Base-by-base conservation (phyloP, 2,113 vertebrate genomes). In the Takifugu flavidus region DNA sequence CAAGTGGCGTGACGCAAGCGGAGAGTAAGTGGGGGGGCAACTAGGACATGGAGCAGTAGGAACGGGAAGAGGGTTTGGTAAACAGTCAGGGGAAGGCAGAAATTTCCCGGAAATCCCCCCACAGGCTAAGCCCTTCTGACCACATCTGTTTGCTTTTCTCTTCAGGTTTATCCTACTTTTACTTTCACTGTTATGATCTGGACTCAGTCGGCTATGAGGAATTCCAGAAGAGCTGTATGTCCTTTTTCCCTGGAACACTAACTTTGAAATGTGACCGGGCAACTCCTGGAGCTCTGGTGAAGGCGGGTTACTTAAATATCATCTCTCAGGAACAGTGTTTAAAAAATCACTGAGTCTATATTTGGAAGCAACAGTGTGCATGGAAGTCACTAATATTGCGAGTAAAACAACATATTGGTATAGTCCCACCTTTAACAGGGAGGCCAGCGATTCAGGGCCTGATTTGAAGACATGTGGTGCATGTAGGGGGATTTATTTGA, bases 121-220 rank as follows among this genome's bases (percentile, higher is more conserved):
- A 26, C 50, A 27, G 10, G 11, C 29, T 10, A 0, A 62, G 47
- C 53, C 46, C 7, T 53, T 47, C 11, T 47, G 3, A 44, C 49
- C 56, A 73, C 82, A 82, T 85, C 76, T 73, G 77, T 51, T 77
- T 84, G 79, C 57, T 54, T 77, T 73, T 74, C 29, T 56, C 68
- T 62, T 25, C 28, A 42, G 53, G 71, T 57, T 71, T 78, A 15
- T 45, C 65, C 3, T 25, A 49, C 44, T 79, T 82, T 77, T 74
- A 78, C 84, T 85, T 83, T 88, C 79, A 47, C 45, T 47, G n/a
- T 26, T 67, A 43, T 25, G 25, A 70, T 29, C 52, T 51, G 53
- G 39, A n/a, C 11, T 39, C 46, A 0, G 47, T 42, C 25, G 20
- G 61, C 45, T 29, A 10, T 13, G n/a, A 59, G 49, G 28, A 49